Conservation (phyloP, 2,113 vertebrate species). For the Sander lucioperca region DNA sequence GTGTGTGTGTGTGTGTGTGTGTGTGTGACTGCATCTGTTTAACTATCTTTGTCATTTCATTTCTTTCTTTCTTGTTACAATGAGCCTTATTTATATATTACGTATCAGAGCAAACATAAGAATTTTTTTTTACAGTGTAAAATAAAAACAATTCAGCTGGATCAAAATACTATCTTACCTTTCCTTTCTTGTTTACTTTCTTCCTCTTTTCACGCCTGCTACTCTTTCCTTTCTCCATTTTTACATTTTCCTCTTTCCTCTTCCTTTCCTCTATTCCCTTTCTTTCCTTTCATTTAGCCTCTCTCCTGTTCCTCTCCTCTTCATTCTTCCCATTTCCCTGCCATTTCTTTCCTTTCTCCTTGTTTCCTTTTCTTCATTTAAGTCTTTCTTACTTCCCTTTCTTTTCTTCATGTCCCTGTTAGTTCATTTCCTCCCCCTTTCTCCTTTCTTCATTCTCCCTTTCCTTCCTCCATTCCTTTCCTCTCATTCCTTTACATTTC, state of each 20-base stretch:
- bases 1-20: constrained; percentile 13
- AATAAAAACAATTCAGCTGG: neutral
- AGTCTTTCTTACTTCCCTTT: too few relatives aligned
- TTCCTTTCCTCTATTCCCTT: neutral
- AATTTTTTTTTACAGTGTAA: neutral
- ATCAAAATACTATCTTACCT: neutral
- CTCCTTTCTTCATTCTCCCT: neutral
- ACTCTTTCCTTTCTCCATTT: neutral
- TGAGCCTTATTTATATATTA: neutral
- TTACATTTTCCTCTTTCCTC: neutral
- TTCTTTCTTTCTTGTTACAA: neutral
- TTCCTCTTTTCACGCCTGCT: too few relatives aligned
- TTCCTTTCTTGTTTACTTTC: neutral
- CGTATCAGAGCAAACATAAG: neutral
- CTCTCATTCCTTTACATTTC: neutral
- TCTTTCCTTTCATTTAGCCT: neutral
- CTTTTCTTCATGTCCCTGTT: neutral
- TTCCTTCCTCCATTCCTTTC: neutral
- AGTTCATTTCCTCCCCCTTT: neutral
- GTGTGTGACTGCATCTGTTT: neutral
- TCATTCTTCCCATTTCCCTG: neutral
- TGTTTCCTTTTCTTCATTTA: neutral
- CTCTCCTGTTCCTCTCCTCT: neutral
- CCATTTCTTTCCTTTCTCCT: neutral
- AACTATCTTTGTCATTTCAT: neutral